Conservation (phyloP, 2,797 vertebrate genomes). For the Lacerta viridis region DNA sequence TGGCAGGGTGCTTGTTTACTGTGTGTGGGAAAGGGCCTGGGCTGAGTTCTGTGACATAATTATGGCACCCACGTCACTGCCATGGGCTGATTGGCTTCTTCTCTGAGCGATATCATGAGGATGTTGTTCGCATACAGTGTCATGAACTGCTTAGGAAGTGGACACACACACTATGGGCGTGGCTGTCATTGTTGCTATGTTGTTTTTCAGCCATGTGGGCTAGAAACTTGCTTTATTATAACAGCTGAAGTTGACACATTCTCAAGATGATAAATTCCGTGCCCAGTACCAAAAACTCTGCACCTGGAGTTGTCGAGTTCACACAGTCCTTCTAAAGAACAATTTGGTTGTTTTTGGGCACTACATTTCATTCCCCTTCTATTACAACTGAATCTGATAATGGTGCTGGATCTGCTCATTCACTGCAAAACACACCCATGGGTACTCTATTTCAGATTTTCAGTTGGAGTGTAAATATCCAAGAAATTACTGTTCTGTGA, state of each 20-base stretch:
- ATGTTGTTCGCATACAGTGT: background rate
- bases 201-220: background rate
- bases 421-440: background rate
- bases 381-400: background rate
- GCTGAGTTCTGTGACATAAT: background rate
- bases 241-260: background rate
- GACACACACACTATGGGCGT: background rate
- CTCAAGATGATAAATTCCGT: background rate
- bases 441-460: background rate
- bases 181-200: background rate
- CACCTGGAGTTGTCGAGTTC: background rate
- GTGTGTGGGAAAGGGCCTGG: background rate
- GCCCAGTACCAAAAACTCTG: background rate
- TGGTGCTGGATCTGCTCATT: background rate
- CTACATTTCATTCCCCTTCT: background rate
- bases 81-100: background rate
- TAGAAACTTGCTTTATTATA: background rate
- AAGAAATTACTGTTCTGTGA: background rate
- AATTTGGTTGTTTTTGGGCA: background rate
- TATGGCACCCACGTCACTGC: background rate
- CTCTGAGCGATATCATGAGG: background rate
- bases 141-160: background rate
- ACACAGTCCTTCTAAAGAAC: background rate
- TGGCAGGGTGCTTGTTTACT: background rate
- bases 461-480: background rate